These are phyloP conservation scores for Eupsilia transversa DNA, from an alignment of 2,888 invertebrate genomes.

Conservation along the genomic window DNA sequence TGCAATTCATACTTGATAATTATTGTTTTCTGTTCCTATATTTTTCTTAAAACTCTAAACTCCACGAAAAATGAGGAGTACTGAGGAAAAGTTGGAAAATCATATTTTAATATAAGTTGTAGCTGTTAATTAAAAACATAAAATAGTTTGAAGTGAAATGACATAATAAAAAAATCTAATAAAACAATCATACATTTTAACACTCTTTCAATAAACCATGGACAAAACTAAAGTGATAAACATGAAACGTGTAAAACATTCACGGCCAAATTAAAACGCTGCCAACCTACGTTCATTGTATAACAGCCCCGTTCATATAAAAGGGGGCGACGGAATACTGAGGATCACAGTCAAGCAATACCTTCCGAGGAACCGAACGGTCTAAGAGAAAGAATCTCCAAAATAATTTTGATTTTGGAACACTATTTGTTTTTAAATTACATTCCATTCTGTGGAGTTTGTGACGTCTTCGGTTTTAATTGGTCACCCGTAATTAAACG, in stretches of 20 bases:
- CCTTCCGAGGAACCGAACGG: slow-evolving; percentile 68
- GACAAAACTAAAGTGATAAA: slow-evolving; percentile 24
- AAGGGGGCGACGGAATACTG: slow-evolving; percentile 64
- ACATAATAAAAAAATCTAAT: not conserved
- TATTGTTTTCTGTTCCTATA: not conserved
- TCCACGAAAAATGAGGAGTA: not conserved
- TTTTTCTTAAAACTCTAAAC: not conserved
- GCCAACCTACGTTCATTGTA: slow-evolving; percentile 67
- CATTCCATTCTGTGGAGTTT: slow-evolving; percentile 64
- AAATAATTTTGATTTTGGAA: slow-evolving; percentile 57
- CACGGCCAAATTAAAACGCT: slow-evolving; percentile 30
- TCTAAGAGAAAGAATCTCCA: slow-evolving; percentile 36
- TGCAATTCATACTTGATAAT: not conserved
- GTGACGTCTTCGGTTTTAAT: slow-evolving; percentile 62
- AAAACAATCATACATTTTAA: not conserved
- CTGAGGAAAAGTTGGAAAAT: no score
- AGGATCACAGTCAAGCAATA: slow-evolving; percentile 74
- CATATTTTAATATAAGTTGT: not conserved
- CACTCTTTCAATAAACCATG: slow-evolving; percentile 4
- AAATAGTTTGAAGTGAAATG: not conserved
- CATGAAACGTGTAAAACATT: slow-evolving; percentile 28
- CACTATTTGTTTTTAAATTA: slow-evolving; percentile 65
- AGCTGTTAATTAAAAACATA: not conserved
- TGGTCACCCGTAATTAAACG: slow-evolving; percentile 58
- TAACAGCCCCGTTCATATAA: slow-evolving; percentile 72